Percentiles rank a stretch among this genome's conserved stretches.
Conservation (phyloP, 2,888 invertebrate species). For the Conchocele bisecta region DNA sequence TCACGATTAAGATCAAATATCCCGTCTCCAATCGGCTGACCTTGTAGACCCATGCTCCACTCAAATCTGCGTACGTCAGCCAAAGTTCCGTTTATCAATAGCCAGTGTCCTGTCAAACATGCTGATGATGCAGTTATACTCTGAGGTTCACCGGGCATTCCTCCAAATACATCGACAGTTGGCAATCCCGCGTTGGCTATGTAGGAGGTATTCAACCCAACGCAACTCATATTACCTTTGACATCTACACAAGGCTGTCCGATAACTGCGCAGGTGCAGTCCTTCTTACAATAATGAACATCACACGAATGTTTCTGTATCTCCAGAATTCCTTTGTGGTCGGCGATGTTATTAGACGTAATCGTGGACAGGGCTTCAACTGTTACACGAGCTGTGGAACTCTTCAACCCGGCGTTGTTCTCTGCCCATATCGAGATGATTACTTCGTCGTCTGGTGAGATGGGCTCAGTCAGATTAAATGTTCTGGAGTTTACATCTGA, state of each 20-base stretch:
- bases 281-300: slow-evolving; percentile 52
- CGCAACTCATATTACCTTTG: slow-evolving; percentile 5
- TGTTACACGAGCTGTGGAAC: slow-evolving; percentile 44
- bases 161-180: slow-evolving; percentile 17
- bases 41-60: slow-evolving; percentile 54
- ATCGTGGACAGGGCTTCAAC: slow-evolving; percentile 4
- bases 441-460: slow-evolving; percentile 31
- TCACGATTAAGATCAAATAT: slow-evolving; percentile 37
- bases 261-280: slow-evolving; percentile 61
- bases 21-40: slow-evolving; percentile 43
- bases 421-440: slow-evolving; percentile 56
- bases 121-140: slow-evolving; percentile 35
- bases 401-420: slow-evolving; percentile 52
- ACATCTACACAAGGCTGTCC: slow-evolving; percentile 48
- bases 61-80: slow-evolving; percentile 43
- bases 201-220: not conserved
- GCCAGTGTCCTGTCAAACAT: slow-evolving; percentile 40
- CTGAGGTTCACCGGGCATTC: not conserved
- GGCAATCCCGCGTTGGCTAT: not conserved
- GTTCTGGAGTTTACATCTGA: not conserved
- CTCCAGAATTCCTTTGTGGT: slow-evolving; percentile 33
- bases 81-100: not conserved
- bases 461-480: slow-evolving; percentile 2
- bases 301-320: slow-evolving; percentile 58
- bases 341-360: not conserved